phyloP scores from a whole-genome alignment of 2,888 invertebrate species.

The Cantharis lateralis region DNA sequence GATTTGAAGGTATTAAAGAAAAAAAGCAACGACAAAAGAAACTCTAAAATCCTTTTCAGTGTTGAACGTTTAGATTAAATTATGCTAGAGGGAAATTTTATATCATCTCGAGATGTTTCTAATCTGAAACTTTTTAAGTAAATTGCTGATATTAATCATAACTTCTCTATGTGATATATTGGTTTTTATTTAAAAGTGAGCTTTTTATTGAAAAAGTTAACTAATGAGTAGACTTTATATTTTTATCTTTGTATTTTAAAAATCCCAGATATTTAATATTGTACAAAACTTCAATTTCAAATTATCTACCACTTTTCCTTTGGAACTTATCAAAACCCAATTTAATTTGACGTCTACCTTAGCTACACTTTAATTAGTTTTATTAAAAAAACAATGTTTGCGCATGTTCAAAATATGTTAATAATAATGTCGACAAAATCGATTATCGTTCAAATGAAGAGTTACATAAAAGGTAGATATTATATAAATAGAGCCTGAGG shows the following conservation, averaged over 20 bases:
- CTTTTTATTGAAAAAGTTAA: not conserved
- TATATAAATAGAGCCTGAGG: not conserved
- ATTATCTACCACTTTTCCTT: not conserved
- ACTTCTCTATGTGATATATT: not conserved
- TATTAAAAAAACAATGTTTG: conserved; percentile 10
- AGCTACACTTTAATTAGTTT: not conserved
- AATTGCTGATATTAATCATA: not conserved
- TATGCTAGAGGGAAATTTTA: not conserved
- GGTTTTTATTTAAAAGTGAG: not conserved
- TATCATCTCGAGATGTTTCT: not conserved
- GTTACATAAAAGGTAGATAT: not conserved
- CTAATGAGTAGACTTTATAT: not conserved
- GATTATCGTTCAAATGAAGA: conserved; percentile 17
- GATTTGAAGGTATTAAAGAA: not conserved
- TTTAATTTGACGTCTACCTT: not conserved
- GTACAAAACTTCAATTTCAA: not conserved
- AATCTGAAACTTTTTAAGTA: not conserved
- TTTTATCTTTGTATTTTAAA: not conserved
- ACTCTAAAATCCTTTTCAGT: not conserved
- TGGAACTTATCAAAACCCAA: not conserved
- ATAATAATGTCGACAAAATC: conserved; percentile 24
- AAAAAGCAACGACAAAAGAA: not conserved
- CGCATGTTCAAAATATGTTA: conserved; percentile 26
- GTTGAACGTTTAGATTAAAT: not conserved
- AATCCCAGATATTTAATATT: not conserved